Evolutionary conservation across 2,888 invertebrate species (phyloP).

Genomic region (Operophtera brumata): DNA sequence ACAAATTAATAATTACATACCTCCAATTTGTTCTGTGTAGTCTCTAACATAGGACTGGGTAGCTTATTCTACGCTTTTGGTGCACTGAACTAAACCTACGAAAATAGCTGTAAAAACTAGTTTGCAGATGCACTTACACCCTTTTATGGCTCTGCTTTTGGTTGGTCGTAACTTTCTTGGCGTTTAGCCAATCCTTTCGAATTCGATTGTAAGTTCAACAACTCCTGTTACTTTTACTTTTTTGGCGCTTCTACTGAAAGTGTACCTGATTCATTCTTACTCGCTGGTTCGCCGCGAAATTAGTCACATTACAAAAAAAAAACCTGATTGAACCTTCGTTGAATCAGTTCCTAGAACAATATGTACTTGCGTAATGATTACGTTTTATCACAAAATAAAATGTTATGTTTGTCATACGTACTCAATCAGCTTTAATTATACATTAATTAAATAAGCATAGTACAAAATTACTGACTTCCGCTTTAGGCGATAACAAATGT

Average conservation of each 20-base stretch:
- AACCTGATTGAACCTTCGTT: too few relatives aligned
- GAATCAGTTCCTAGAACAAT: too few relatives aligned
- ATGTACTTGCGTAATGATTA: too few relatives aligned
- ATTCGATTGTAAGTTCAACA: constrained; percentile 17
- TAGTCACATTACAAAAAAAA: too few relatives aligned
- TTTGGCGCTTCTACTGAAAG: not conserved
- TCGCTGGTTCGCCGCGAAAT: too few relatives aligned
- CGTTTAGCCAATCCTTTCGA: constrained; percentile 15
- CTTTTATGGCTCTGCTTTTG: constrained; percentile 17
- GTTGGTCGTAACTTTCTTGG: constrained; percentile 20
- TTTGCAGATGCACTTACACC: constrained; percentile 11
- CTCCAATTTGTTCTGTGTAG: not conserved
- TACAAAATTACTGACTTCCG: too few relatives aligned
- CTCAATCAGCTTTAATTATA: too few relatives aligned
- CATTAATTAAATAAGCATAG: too few relatives aligned
- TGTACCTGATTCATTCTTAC: not conserved
- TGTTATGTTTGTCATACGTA: too few relatives aligned
- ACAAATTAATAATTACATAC: constrained; percentile 13
- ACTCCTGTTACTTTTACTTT: constrained; percentile 14
- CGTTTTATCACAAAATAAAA: too few relatives aligned
- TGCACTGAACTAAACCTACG: not conserved
- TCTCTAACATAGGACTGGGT: not conserved
- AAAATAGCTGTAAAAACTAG: constrained; percentile 9
- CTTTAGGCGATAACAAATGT: too few relatives aligned
- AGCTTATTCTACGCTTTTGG: not conserved